A percentile compares a stretch with the other conserved stretches of the same genome.
These are phyloP conservation scores for Brachionus rubens DNA, from an alignment of 1,140 invertebrate species.

Conservation along the genomic window DNA sequence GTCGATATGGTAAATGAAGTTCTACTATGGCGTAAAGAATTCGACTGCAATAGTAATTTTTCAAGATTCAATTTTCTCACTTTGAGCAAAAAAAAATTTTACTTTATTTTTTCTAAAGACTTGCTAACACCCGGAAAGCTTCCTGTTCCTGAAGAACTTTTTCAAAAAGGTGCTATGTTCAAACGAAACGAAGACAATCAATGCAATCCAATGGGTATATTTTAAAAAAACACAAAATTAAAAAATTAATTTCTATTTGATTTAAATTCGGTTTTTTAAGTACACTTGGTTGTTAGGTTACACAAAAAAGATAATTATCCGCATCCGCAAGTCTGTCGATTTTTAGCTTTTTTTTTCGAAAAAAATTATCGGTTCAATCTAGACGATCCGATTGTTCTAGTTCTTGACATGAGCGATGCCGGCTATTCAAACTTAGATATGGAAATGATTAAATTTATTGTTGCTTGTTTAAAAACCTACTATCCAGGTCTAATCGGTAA, in stretches of 20 bases:
- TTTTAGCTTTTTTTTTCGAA: slow-evolving; percentile 84
- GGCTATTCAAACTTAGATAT: slow-evolving; percentile 76
- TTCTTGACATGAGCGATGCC: slow-evolving; percentile 83
- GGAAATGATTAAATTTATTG: slow-evolving; percentile 69
- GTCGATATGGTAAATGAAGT: slow-evolving; percentile 2
- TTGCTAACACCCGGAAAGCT: not conserved
- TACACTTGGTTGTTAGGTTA: slow-evolving; percentile 53
- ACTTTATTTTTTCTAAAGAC: not conserved
- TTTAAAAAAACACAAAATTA: no score
- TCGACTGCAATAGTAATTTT: slow-evolving; percentile 15
- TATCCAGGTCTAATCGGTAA: slow-evolving; percentile 70
- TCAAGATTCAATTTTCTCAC: no score
- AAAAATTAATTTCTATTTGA: not conserved
- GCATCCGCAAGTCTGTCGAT: slow-evolving; percentile 72
- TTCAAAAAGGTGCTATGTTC: slow-evolving; percentile 12
- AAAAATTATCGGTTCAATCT: slow-evolving; percentile 68
- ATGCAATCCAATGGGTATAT: slow-evolving; percentile 42
- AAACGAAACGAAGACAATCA: slow-evolving; percentile 22
- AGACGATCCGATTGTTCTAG: slow-evolving; percentile 73
- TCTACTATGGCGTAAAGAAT: slow-evolving; percentile 36
- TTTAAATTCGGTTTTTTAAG: slow-evolving; percentile 50
- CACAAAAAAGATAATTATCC: slow-evolving; percentile 70
- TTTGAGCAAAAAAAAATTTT: not conserved
- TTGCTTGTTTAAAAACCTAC: slow-evolving; percentile 79
- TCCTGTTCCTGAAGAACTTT: slow-evolving; percentile 19